phyloP scores from a whole-genome alignment of 2,113 vertebrate genomes.

The Rhizomys pruinosus region DNA sequence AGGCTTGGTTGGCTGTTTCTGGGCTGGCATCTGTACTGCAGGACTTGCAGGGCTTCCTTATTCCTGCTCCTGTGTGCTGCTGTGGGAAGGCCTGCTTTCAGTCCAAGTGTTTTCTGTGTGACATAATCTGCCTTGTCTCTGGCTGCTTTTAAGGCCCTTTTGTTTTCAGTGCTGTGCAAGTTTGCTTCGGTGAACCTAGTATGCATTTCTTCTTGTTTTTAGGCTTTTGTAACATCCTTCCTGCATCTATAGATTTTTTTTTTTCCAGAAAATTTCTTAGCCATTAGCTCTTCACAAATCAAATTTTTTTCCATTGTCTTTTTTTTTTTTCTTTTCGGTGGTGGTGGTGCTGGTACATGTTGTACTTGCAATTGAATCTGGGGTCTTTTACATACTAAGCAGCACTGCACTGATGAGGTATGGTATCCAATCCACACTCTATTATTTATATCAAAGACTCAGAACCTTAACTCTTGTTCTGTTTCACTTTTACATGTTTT shows the following conservation, averaged over 20 bases:
- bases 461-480: not conserved
- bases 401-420: not conserved
- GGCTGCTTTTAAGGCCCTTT: slow-evolving; percentile 23
- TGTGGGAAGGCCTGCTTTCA: slow-evolving; percentile 25
- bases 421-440: not conserved
- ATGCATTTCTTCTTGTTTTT: slow-evolving; percentile 2
- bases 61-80: slow-evolving; percentile 13
- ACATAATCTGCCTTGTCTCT: slow-evolving; percentile 2
- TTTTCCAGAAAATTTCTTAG: slow-evolving; percentile 13
- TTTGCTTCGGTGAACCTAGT: not conserved
- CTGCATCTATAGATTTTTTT: not conserved
- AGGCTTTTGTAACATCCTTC: not conserved
- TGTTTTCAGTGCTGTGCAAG: not conserved
- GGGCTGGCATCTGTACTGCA: not conserved
- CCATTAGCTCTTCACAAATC: not conserved
- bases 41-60: not conserved
- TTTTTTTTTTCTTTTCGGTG: no score
- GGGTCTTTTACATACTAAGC: no score
- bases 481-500: not conserved
- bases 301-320: not conserved
- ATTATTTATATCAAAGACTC: not conserved
- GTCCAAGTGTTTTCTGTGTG: not conserved
- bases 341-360: no score
- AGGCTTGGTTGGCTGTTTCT: not conserved
- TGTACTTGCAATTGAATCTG: not conserved